These are phyloP conservation scores for Rhodeus uyekii DNA, from an alignment of 2,797 vertebrate species.

Conservation along the genomic window DNA sequence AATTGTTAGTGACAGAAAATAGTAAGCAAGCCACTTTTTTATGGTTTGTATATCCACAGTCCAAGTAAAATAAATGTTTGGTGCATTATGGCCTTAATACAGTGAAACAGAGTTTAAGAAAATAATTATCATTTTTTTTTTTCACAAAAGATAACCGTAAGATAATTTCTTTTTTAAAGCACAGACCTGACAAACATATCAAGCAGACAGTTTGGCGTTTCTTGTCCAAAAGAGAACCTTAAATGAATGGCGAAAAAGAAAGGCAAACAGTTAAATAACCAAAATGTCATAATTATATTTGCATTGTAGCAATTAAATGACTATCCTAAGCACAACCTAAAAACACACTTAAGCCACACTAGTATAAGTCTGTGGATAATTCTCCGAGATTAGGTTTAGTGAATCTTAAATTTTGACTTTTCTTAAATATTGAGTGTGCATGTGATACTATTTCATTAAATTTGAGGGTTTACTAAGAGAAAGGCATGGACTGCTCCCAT, in stretches of 20 bases:
- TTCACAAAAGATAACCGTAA: background rate
- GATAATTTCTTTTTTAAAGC: background rate
- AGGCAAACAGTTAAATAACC: background rate
- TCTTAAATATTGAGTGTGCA: too few species aligned
- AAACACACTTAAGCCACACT: background rate
- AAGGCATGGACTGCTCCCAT: background rate
- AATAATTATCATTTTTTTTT: too few species aligned
- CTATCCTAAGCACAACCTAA: background rate
- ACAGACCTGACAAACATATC: background rate
- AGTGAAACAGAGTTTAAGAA: background rate
- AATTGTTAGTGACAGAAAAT: too few species aligned
- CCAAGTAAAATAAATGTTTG: too few species aligned
- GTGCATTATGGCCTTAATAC: background rate
- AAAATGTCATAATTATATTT: background rate
- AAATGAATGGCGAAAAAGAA: too few species aligned
- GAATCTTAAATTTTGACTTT: too few species aligned
- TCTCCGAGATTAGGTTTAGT: too few species aligned
- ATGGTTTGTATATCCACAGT: too few species aligned
- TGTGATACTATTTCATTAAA: constrained; percentile 34
- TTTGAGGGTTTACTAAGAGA: constrained; percentile 47
- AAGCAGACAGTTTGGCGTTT: background rate
- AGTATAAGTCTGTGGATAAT: background rate
- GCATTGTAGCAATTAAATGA: background rate
- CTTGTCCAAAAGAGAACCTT: background rate
- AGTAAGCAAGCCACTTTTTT: too few species aligned